Evolutionary conservation across 2,797 vertebrate species (phyloP).

Genomic region (Ciconia nigra): DNA sequence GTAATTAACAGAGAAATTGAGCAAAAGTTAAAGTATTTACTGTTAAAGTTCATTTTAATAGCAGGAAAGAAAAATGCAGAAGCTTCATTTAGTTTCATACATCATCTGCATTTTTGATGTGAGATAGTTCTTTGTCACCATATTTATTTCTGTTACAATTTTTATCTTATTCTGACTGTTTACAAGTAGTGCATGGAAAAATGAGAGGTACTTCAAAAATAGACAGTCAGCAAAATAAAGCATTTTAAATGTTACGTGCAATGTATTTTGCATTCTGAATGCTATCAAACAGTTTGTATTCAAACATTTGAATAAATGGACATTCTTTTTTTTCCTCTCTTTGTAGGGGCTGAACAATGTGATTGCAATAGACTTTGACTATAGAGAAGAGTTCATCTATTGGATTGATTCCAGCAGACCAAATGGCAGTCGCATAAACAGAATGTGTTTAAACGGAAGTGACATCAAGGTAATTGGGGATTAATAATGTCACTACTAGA

Average conservation of each 20-base stretch:
- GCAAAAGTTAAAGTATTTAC: neutral
- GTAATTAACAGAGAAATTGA: neutral
- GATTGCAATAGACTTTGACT: constrained; percentile 97
- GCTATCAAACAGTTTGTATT: neutral
- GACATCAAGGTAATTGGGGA: constrained; percentile 89
- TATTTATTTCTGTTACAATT: neutral
- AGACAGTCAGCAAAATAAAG: neutral
- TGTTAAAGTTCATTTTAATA: neutral
- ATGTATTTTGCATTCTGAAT: neutral
- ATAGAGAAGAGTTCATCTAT: constrained; percentile 97
- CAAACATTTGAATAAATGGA: neutral
- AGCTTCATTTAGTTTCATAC: neutral
- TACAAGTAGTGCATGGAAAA: neutral
- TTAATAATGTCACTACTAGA: neutral
- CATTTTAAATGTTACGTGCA: neutral
- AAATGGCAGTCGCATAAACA: constrained; percentile 94
- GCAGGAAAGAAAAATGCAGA: neutral
- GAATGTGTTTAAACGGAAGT: constrained; percentile 95
- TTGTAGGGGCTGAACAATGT: constrained; percentile 95
- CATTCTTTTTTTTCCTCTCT: neutral
- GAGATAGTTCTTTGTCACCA: neutral
- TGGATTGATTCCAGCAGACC: constrained; percentile 98
- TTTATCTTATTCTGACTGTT: neutral
- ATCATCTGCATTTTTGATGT: neutral
- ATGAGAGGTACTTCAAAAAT: neutral